Evolutionary conservation across 2,113 vertebrate genomes (phyloP).

Genomic region (Dascyllus trimaculatus): DNA sequence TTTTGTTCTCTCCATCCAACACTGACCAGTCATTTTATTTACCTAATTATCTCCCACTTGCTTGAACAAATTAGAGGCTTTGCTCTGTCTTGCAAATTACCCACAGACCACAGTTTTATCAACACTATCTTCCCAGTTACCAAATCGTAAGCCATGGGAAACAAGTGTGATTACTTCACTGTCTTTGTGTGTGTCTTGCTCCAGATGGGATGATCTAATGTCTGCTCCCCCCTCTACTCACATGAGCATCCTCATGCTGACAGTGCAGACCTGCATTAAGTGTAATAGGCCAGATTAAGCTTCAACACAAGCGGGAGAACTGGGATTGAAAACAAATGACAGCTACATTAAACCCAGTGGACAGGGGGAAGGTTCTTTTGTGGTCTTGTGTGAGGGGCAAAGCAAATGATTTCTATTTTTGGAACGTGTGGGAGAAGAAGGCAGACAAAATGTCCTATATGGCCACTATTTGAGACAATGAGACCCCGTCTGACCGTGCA

Average conservation of each 20-base stretch:
- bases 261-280: constrained; percentile 46
- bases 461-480: constrained; percentile 36
- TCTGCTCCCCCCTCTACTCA: constrained; percentile 18
- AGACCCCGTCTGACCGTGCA: not conserved
- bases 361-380: constrained; percentile 36
- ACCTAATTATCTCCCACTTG: constrained; percentile 20
- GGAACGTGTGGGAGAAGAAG: constrained; percentile 33
- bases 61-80: constrained; percentile 32
- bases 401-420: constrained; percentile 70
- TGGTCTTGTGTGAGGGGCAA: constrained; percentile 19
- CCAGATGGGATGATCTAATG: constrained; percentile 71
- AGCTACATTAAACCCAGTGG: constrained; percentile 48
- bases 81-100: constrained; percentile 7
- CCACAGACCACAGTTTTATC: constrained; percentile 42
- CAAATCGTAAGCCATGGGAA: constrained; percentile 34
- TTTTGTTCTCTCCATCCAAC: not conserved
- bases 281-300: constrained; percentile 58
- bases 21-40: constrained; percentile 18
- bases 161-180: constrained; percentile 46
- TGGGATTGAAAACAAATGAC: constrained; percentile 59
- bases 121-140: not conserved
- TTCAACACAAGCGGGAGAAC: constrained; percentile 18
- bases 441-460: constrained; percentile 44
- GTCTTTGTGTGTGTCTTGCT: constrained; percentile 45
- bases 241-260: constrained; percentile 53